Evolutionary conservation across 2,113 vertebrate species (phyloP).

Genomic region (Eretmochelys imbricata): DNA sequence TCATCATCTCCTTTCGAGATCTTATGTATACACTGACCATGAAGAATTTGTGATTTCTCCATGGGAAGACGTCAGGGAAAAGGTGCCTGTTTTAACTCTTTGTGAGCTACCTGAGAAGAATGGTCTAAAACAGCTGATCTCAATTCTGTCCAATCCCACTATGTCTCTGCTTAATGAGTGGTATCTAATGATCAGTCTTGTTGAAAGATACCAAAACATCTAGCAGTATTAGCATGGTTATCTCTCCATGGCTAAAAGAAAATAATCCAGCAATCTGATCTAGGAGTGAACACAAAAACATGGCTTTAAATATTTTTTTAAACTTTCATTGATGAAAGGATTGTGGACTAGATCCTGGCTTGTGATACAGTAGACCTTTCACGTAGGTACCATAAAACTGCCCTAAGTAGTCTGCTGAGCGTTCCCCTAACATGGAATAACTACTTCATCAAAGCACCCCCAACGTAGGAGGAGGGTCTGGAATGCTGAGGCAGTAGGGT

Average conservation of each 20-base stretch:
- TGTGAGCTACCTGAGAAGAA: neutral
- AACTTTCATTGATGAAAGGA: neutral
- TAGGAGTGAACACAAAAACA: neutral
- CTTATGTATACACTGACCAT: neutral
- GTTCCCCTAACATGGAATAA: neutral
- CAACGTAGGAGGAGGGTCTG: neutral
- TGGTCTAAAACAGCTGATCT: neutral
- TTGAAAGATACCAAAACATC: neutral
- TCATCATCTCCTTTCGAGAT: neutral
- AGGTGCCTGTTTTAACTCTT: neutral
- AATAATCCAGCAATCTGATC: neutral
- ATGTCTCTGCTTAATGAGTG: neutral
- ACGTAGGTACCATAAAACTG: neutral
- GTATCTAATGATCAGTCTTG: neutral
- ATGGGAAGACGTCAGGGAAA: neutral
- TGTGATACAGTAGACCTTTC: neutral
- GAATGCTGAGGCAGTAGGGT: neutral
- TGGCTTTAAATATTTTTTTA: neutral
- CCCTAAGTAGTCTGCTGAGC: neutral
- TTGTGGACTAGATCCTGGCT: neutral
- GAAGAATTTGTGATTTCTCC: neutral
- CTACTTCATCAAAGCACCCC: neutral
- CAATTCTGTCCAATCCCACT: neutral
- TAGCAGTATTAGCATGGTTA: neutral
- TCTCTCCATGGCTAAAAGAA: neutral